Conservation (phyloP, 2,797 vertebrate species). For the Gastrophryne carolinensis region DNA sequence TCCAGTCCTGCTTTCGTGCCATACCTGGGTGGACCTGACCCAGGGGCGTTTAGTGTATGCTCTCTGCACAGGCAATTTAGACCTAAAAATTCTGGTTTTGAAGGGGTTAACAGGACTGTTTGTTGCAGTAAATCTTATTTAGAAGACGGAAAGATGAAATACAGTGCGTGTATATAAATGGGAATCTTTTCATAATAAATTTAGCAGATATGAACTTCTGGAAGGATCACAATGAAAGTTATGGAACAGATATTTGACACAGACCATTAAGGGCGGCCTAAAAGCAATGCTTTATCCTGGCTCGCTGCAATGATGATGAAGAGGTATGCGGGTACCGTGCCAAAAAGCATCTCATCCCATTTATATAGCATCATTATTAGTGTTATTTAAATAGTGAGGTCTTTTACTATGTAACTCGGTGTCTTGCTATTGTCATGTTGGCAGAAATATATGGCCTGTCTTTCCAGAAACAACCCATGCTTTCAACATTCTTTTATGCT, state of each 20-base stretch:
- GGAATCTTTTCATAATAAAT: neutral
- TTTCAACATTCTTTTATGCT: neutral
- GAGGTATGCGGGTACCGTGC: neutral
- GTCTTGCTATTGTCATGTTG: neutral
- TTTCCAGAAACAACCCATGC: neutral
- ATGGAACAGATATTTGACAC: conserved; percentile 16
- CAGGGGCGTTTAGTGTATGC: no score
- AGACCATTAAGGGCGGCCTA: conserved; percentile 16
- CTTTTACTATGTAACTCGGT: neutral
- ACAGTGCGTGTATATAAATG: neutral
- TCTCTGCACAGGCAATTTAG: no score
- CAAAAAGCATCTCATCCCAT: conserved; percentile 1
- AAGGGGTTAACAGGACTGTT: no score
- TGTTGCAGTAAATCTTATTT: no score
- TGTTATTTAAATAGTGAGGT: neutral
- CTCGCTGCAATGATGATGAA: neutral
- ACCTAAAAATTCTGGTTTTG: no score
- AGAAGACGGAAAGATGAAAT: neutral
- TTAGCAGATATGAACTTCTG: neutral
- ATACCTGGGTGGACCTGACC: no score
- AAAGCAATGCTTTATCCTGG: neutral
- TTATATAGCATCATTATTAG: conserved; percentile 2
- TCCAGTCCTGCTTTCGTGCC: no score
- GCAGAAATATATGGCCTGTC: neutral
- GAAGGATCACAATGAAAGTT: neutral